These are phyloP conservation scores for Burhinus oedicnemus DNA, from an alignment of 2,113 vertebrate species.

Conservation along the genomic window DNA sequence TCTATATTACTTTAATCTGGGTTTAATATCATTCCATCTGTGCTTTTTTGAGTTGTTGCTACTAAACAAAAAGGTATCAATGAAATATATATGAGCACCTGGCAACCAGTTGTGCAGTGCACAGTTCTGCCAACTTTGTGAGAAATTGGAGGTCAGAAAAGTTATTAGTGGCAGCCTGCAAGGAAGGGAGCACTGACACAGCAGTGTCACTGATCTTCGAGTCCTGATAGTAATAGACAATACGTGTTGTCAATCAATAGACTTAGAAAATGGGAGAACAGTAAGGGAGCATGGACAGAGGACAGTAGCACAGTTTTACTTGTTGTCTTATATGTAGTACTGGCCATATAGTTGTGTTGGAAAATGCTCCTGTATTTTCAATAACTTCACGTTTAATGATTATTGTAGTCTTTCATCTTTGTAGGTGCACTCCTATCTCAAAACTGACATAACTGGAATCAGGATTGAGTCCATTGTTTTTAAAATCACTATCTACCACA, in stretches of 20 bases:
- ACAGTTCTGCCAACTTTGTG: not conserved
- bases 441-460: not conserved
- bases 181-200: not conserved
- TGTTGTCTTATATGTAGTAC: not conserved
- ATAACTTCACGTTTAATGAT: not conserved
- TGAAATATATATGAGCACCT: conserved; percentile 39
- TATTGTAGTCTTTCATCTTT: not conserved
- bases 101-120: not conserved
- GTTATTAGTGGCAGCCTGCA: not conserved
- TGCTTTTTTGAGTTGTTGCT: conserved; percentile 29
- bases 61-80: conserved; percentile 31
- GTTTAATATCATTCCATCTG: conserved; percentile 38
- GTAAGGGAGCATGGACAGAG: not conserved
- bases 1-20: conserved; percentile 21
- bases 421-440: not conserved
- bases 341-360: not conserved
- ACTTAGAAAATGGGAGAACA: not conserved
- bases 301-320: not conserved
- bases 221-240: not conserved
- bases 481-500: not conserved
- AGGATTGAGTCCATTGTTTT: not conserved
- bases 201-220: not conserved
- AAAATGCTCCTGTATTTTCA: not conserved
- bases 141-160: not conserved
- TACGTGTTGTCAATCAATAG: not conserved